Conservation (phyloP, 2,888 invertebrate genomes). For the Cyclophora punctaria region DNA sequence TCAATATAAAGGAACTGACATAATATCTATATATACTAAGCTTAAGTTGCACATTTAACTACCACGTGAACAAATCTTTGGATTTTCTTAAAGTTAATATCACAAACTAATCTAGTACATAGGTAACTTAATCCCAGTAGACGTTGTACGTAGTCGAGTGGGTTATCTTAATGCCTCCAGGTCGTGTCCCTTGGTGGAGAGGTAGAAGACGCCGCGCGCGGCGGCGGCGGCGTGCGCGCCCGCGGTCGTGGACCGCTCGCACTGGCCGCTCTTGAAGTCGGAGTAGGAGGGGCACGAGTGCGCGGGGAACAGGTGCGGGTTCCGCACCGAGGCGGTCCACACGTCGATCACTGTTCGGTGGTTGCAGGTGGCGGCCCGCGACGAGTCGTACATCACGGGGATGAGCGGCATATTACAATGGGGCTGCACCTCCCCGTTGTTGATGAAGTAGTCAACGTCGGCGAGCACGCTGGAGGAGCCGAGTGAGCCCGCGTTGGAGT, state of each 20-base stretch:
- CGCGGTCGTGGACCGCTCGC: conserved; percentile 39
- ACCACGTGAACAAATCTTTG: too few relatives aligned
- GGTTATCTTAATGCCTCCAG: conserved; percentile 10
- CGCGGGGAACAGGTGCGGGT: conserved; percentile 44
- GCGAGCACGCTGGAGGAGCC: conserved; percentile 68
- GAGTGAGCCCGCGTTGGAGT: conserved; percentile 74
- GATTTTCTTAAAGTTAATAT: too few relatives aligned
- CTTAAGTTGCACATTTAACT: too few relatives aligned
- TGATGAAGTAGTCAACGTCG: conserved; percentile 75
- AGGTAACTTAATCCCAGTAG: too few relatives aligned
- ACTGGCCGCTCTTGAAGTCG: conserved; percentile 40
- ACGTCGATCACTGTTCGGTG: conserved; percentile 54
- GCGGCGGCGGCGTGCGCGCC: conserved; percentile 60
- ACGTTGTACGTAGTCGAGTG: too few relatives aligned
- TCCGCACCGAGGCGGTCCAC: conserved; percentile 50
- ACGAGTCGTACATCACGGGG: conserved; percentile 50
- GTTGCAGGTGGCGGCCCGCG: conserved; percentile 56
- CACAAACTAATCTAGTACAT: too few relatives aligned
- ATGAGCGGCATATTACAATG: conserved; percentile 59
- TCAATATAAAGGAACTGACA: too few relatives aligned
- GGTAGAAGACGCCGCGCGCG: conserved; percentile 53
- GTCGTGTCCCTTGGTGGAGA: conserved; percentile 48
- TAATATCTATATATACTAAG: too few relatives aligned
- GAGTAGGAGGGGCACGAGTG: conserved; percentile 52
- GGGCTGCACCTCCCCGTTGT: conserved; percentile 75